A percentile compares a stretch with the other conserved stretches of the same genome.
phyloP scores from a whole-genome alignment of 1,140 invertebrate genomes.

The Meteorus sp. region DNA sequence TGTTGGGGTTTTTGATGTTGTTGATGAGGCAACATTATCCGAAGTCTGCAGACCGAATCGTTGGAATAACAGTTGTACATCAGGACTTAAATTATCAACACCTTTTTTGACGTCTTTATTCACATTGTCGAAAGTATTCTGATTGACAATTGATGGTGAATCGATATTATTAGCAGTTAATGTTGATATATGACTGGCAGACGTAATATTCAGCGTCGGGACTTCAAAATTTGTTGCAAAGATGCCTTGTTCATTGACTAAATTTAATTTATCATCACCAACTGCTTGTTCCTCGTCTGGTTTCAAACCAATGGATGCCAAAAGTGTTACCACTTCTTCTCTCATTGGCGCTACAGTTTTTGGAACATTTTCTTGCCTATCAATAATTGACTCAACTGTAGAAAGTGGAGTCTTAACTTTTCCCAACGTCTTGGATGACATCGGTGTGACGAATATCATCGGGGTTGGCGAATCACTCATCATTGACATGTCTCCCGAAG shows the following conservation, averaged over 20 bases:
- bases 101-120: slow-evolving; percentile 40
- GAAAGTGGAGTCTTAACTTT: slow-evolving; percentile 14
- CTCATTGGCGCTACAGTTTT: slow-evolving; percentile 44
- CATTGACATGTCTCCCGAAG: slow-evolving; percentile 20
- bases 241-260: slow-evolving; percentile 28
- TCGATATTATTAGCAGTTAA: slow-evolving; percentile 22
- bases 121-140: slow-evolving; percentile 41
- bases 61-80: slow-evolving; percentile 50
- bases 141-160: slow-evolving; percentile 31
- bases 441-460: slow-evolving; percentile 49
- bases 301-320: slow-evolving; percentile 52
- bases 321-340: slow-evolving; percentile 50
- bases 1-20: slow-evolving; percentile 28
- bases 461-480: slow-evolving; percentile 28
- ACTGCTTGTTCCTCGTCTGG: slow-evolving; percentile 21
- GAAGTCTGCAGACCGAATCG: slow-evolving; percentile 48
- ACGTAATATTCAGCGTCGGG: slow-evolving; percentile 26
- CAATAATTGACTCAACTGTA: too few species aligned
- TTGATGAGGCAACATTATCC: slow-evolving; percentile 33
- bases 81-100: slow-evolving; percentile 48
- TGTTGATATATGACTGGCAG: slow-evolving; percentile 23
- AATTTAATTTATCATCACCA: slow-evolving; percentile 27
- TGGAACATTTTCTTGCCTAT: slow-evolving; percentile 18
- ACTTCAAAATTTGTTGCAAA: slow-evolving; percentile 30
- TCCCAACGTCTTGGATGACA: slow-evolving; percentile 22